A percentile compares a stretch with the other conserved stretches of the same genome.
These are phyloP conservation scores for Neocrepidodera transversa DNA, from an alignment of 2,888 invertebrate genomes.

Conservation along the genomic window DNA sequence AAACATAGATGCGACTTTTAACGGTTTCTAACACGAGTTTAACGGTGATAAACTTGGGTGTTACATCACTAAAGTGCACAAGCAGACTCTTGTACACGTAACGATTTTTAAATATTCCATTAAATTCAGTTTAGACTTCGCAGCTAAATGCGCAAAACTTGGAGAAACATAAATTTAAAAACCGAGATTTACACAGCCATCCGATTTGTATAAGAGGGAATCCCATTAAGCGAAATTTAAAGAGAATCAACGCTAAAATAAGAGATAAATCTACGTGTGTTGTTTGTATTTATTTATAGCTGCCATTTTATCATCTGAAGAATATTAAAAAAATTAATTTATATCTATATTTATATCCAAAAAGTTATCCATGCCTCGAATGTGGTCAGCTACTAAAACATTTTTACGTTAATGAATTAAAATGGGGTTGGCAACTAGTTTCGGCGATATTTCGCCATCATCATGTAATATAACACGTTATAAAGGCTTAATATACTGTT, in stretches of 20 bases:
- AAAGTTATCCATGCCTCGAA: too few species aligned
- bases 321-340: too few species aligned
- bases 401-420: too few species aligned
- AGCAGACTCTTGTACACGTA: constrained; percentile 6
- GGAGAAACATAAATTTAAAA: constrained; percentile 2
- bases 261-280: too few species aligned
- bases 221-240: background rate
- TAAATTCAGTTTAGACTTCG: constrained; percentile 14
- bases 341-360: too few species aligned
- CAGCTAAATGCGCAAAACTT: constrained; percentile 6
- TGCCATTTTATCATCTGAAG: too few species aligned
- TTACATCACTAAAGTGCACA: constrained; percentile 14
- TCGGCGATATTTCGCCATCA: too few species aligned
- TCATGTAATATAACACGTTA: too few species aligned
- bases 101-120: constrained; percentile 23
- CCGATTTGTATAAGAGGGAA: background rate
- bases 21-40: constrained; percentile 16
- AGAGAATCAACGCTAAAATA: background rate
- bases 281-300: too few species aligned
- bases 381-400: too few species aligned
- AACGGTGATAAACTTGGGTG: constrained; percentile 16
- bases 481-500: too few species aligned
- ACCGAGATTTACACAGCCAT: background rate
- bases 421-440: too few species aligned
- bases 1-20: constrained; percentile 6